Base-by-base conservation (phyloP, 2,797 vertebrate genomes). In the Halcyon smyrnensis region DNA sequence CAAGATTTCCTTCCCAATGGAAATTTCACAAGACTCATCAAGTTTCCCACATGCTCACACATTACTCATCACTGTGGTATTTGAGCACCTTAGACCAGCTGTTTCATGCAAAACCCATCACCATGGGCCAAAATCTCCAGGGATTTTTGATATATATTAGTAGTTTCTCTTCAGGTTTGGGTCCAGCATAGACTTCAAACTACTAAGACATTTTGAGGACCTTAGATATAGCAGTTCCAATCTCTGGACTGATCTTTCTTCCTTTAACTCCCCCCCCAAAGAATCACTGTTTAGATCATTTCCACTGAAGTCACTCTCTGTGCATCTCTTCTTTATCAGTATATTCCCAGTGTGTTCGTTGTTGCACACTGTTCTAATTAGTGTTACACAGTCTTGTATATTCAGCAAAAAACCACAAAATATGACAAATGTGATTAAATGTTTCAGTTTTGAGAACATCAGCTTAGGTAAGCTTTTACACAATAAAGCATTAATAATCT, bases 371-470 rank as follows among this genome's bases (percentile, higher is more conserved):
- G 98, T 98, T 99, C 98, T 99, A 99, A 99, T 99, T 99, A 98
- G 99, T 98, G 98, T 98, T 98, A 98, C 97, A 97, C 92, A 98
- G 98, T 98, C 98, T 98, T 99, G 98, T 98, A 97, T 98, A 98
- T 98, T 99, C 98, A 99, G 99, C 98, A 98, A 98, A 98, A 93
- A 21, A n/a, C 5, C 4, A 27, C 96, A 85, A 97, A 98, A 98
- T 98, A 98, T 98, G 98, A 98, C 98, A 99, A 98, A 98, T 98
- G 98, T 98, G 98, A 99, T 99, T 98, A 98, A 99, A 99, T 98
- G 98, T 98, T 99, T 98, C 98, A 98, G 98, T 98, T 98, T 98
- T 97, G 97, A 98, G 98, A 98, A 97, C 98, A 98, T 98, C 98
- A 98, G 98, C 98, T 98, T 98, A 99, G 98, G 99, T 99, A 98